phyloP scores from a whole-genome alignment of 2,888 invertebrate genomes.

The Eudemis profundana region DNA sequence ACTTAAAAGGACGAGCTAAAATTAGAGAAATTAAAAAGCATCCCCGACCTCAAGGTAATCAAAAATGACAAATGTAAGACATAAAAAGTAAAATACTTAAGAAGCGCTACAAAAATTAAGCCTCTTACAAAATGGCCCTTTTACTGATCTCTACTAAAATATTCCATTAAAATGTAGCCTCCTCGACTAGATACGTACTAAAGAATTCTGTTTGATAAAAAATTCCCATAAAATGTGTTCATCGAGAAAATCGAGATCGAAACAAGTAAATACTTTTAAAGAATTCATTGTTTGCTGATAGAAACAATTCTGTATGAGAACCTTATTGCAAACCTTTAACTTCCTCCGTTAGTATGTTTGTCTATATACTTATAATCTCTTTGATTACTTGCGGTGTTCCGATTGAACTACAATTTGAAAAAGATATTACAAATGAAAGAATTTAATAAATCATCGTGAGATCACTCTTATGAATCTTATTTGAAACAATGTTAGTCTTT shows the following conservation, averaged over 20 bases:
- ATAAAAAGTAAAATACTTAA: conserved; percentile 13
- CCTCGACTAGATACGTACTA: conserved; percentile 24
- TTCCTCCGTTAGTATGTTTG: neutral
- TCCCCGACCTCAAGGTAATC: neutral
- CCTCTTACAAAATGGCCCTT: conserved; percentile 28
- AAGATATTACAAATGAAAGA: too few relatives aligned
- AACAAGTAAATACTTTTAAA: neutral
- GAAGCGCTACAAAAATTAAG: conserved; percentile 21
- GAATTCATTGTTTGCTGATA: conserved; percentile 6
- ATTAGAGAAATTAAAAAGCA: neutral
- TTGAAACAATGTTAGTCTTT: too few relatives aligned
- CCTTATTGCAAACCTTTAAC: neutral
- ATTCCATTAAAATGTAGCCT: conserved; percentile 36
- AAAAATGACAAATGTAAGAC: conserved; percentile 9
- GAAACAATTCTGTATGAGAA: neutral
- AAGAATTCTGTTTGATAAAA: conserved; percentile 30
- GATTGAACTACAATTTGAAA: too few relatives aligned
- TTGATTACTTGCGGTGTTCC: too few relatives aligned
- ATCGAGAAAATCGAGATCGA: conserved; percentile 2
- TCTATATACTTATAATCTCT: neutral
- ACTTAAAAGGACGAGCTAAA: too few relatives aligned
- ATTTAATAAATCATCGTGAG: too few relatives aligned
- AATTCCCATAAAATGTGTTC: conserved; percentile 18
- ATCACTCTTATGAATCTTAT: too few relatives aligned
- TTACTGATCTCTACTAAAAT: conserved; percentile 31